Percentiles rank a stretch among this genome's conserved stretches.
Evolutionary conservation across 2,888 invertebrate species (phyloP).

Genomic region (Trilocha varians): DNA sequence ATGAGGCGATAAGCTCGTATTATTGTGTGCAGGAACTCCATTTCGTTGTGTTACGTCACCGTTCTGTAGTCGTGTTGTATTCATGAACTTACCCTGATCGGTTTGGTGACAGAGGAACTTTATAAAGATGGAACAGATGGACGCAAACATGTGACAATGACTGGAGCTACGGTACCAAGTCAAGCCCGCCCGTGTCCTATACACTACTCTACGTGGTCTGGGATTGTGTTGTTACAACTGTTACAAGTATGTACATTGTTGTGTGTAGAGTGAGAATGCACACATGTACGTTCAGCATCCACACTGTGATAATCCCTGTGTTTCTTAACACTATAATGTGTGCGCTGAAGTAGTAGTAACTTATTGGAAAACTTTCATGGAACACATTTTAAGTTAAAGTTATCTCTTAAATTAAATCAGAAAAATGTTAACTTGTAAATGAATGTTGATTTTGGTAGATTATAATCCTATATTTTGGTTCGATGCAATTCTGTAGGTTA

Average conservation of each 20-base stretch:
- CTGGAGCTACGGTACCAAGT: conserved; percentile 1
- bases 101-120: background rate
- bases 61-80: background rate
- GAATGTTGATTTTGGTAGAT: background rate
- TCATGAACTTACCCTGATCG: background rate
- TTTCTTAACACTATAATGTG: conserved; percentile 39
- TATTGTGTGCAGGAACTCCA: background rate
- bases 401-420: background rate
- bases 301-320: conserved; percentile 55
- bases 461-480: background rate
- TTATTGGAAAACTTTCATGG: conserved; percentile 58
- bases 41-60: background rate
- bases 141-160: background rate
- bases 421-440: conserved; percentile 3
- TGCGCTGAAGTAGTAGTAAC: conserved; percentile 40
- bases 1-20: background rate
- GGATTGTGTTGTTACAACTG: background rate
- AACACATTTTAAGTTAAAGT: conserved; percentile 42
- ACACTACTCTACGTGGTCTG: background rate
- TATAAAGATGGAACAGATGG: background rate
- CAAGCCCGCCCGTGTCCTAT: background rate
- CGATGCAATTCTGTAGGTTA: no score
- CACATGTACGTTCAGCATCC: no score
- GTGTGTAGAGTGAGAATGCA: no score
- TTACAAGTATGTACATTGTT: no score